Evolutionary conservation across 2,113 vertebrate genomes (phyloP), one percentile per base, ranked within the genome.

Genomic region (Petroica traversi): DNA sequence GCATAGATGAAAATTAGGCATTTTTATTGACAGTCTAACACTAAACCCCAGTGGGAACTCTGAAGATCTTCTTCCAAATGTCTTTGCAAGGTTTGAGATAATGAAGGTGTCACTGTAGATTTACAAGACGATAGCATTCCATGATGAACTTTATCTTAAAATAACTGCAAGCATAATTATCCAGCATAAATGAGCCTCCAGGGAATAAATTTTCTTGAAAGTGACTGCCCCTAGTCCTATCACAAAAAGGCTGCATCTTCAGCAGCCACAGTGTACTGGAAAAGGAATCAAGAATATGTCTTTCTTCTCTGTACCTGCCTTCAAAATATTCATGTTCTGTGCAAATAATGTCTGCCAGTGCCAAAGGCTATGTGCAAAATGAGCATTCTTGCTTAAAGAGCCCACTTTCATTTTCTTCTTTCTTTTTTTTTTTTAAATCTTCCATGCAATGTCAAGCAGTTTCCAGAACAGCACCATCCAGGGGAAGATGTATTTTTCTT

Each of bases 131-230:
- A 81, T 67, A 94, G 31, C 67, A 93, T 84, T 92, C 46, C 1
- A 3, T 93, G 59, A 93, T 74, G 34, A 94, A 86, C 34, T 91
- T 95, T 83, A 93, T 88, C 80, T 96, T 81, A 92, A 92, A 92
- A 92, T 89, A 89, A 84, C 83, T 84, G 68, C 87, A 95, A 84
- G 54, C 59, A 78, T 86, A 93, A 88, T 92, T 91, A 94, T 80
- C 68, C 28, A 63, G n/a, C 36, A 83, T 75, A 95, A 96, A 83
- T 77, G 59, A 88, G 51, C 43, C 94, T 88, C 55, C 17, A 75
- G 59, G 83, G 83, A 92, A 92, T 92, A 90, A 57, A 86, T 80
- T 83, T 91, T 77, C 59, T 74, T 80, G 59, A 85, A 90, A 85
- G 54, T 54, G 7, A 40, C 34, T 85, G 49, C 31, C 49, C 29